A percentile compares a stretch with the other conserved stretches of the same genome.
Evolutionary conservation across 2,113 vertebrate species (phyloP).

Genomic region (Canis aureus): DNA sequence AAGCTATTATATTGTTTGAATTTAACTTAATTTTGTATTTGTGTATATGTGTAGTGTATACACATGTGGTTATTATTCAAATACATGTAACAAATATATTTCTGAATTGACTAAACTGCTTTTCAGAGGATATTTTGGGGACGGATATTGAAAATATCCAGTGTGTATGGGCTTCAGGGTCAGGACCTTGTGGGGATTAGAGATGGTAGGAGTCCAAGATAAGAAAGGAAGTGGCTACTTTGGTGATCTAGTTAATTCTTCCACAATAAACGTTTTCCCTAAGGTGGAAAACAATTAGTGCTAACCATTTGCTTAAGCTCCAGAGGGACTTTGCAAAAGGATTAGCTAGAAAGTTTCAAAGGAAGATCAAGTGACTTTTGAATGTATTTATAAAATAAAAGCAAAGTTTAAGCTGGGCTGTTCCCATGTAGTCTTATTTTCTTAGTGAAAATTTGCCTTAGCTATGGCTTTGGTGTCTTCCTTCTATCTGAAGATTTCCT

Average conservation of each 20-base stretch:
- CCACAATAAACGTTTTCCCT: conserved; percentile 1
- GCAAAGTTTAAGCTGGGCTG: neutral
- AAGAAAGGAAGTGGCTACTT: neutral
- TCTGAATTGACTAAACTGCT: neutral
- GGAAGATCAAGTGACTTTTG: conserved; percentile 45
- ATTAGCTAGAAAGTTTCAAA: neutral
- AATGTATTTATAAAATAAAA: conserved; percentile 35
- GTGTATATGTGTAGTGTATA: neutral
- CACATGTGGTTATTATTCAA: neutral
- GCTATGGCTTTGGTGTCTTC: neutral
- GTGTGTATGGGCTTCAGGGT: neutral
- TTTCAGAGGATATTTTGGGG: neutral
- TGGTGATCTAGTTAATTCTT: conserved; percentile 37
- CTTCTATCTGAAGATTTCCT: neutral
- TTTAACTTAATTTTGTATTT: neutral
- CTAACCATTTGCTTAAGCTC: conserved; percentile 53
- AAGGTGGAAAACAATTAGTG: conserved; percentile 30
- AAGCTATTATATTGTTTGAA: neutral
- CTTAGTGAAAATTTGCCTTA: neutral
- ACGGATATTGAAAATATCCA: neutral
- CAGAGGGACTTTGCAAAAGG: neutral
- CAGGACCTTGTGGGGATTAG: neutral
- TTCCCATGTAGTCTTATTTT: neutral
- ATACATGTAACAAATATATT: neutral
- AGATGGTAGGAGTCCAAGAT: neutral